Evolutionary conservation across 2,797 vertebrate species (phyloP).

Genomic region (Menidia menidia): DNA sequence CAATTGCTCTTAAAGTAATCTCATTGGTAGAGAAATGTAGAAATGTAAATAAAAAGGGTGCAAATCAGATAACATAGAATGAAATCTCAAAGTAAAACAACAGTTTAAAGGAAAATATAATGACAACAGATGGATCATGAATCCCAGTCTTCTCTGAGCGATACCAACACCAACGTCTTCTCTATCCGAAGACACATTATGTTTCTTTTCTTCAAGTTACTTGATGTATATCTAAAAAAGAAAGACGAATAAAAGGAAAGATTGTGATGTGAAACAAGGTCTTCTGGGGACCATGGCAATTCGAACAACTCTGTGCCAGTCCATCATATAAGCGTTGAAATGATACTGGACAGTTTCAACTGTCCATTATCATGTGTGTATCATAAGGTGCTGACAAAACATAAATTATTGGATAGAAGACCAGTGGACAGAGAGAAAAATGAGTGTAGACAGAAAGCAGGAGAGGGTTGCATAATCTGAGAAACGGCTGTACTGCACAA

Average conservation of each 20-base stretch:
- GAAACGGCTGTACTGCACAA: slow-evolving; percentile 38
- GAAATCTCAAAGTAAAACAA: too few relatives aligned
- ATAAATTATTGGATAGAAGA: neutral
- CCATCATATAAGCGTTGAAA: neutral
- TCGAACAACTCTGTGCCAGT: neutral
- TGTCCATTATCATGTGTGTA: neutral
- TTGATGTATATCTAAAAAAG: neutral
- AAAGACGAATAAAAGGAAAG: neutral
- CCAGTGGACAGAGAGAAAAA: neutral
- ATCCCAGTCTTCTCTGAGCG: neutral
- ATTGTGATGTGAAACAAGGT: neutral
- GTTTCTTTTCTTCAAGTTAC: neutral
- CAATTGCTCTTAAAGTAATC: too few relatives aligned
- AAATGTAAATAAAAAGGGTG: neutral
- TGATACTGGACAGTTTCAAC: neutral
- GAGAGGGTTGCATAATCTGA: slow-evolving; percentile 21
- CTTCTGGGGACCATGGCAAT: neutral
- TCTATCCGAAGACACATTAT: neutral
- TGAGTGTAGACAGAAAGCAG: slow-evolving; percentile 9
- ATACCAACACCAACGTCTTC: neutral
- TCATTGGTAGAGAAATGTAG: too few relatives aligned
- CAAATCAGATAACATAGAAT: too few relatives aligned
- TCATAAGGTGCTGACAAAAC: neutral
- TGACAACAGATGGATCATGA: neutral
- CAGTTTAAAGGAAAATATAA: too few relatives aligned